Evolutionary conservation across 1,140 invertebrate genomes (phyloP).

Genomic region (Aphelenchoides besseyi): DNA sequence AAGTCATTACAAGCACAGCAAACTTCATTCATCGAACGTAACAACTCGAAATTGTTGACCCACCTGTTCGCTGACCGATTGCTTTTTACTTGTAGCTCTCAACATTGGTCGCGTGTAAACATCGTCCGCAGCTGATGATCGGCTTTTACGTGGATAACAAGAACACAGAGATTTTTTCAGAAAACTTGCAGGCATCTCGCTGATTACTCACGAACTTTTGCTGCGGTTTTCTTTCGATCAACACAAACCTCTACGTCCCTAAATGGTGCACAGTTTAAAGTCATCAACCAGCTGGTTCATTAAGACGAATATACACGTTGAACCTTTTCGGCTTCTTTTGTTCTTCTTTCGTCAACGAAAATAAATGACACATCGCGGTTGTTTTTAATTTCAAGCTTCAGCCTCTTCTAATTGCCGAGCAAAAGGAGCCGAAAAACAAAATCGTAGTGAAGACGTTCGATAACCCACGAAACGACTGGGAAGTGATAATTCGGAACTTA

Average conservation of each 20-base stretch:
- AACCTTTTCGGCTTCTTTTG: too few species aligned
- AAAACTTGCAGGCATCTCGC: neutral
- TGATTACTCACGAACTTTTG: neutral
- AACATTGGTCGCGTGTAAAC: conserved; percentile 7
- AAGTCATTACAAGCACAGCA: neutral
- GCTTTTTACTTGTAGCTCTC: neutral
- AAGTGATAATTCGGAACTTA: neutral
- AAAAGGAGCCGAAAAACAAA: neutral
- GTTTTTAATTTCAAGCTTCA: neutral
- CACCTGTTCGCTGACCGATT: neutral
- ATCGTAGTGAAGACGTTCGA: neutral
- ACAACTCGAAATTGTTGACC: neutral
- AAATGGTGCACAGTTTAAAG: conserved; percentile 6
- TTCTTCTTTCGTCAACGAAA: too few species aligned
- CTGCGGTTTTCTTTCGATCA: neutral
- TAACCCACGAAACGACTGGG: too few species aligned
- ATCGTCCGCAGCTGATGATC: neutral
- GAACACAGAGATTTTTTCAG: neutral
- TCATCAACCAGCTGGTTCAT: neutral
- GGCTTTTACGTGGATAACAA: neutral
- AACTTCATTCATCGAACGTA: neutral
- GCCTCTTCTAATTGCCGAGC: too few species aligned
- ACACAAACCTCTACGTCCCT: too few species aligned
- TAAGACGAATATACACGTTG: neutral
- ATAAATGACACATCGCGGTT: neutral